Percentiles rank a stretch among this genome's conserved stretches.
These are phyloP conservation scores for Torymus tubicola DNA, from an alignment of 2,888 invertebrate species.

Conservation along the genomic window DNA sequence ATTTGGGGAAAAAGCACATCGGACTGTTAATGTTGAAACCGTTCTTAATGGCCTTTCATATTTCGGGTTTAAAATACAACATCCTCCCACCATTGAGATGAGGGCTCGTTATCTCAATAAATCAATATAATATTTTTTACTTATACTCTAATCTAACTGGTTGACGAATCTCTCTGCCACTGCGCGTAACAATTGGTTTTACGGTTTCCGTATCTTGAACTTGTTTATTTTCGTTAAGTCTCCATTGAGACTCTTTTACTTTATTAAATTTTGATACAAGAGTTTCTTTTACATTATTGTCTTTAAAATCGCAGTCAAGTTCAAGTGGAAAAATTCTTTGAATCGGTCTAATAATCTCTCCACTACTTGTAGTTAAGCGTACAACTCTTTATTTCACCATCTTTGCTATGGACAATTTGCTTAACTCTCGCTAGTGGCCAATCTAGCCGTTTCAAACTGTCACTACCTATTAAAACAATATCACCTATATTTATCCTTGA, in stretches of 20 bases:
- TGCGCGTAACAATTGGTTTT: not conserved
- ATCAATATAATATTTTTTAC: no score
- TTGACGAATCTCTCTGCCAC: not conserved
- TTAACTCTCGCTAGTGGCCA: not conserved
- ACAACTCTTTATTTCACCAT: not conserved
- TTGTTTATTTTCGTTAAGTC: not conserved
- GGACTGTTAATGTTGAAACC: no score
- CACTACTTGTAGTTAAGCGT: not conserved
- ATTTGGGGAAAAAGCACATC: no score
- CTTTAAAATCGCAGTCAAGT: not conserved
- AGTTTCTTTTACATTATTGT: not conserved
- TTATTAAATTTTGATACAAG: no score
- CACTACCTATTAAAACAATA: not conserved
- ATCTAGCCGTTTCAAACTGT: no score
- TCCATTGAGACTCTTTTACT: not conserved
- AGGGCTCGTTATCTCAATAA: not conserved
- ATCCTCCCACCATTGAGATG: slow-evolving; percentile 1
- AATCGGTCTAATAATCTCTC: not conserved
- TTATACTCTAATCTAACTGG: not conserved
- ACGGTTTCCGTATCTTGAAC: not conserved
- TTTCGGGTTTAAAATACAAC: not conserved
- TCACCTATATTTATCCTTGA: not conserved
- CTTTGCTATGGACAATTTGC: not conserved
- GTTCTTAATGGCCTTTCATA: no score
- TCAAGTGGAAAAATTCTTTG: not conserved